Evolutionary conservation across 2,888 invertebrate species (phyloP).

Genomic region (Dyspetes luteomarginatus): DNA sequence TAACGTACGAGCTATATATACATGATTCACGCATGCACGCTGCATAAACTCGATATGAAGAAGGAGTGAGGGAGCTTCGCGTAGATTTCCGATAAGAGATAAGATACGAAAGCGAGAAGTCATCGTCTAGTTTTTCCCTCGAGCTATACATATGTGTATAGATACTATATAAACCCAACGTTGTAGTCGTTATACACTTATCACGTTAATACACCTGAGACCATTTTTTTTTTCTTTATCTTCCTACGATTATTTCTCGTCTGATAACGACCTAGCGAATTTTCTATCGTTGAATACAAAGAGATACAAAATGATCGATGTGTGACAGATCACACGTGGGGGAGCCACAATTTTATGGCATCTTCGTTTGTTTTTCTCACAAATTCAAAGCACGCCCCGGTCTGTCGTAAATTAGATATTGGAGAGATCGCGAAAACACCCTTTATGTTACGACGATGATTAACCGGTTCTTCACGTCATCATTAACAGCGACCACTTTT

Average conservation of each 20-base stretch:
- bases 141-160: neutral
- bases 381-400: neutral
- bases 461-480: constrained; percentile 32
- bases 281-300: constrained; percentile 1
- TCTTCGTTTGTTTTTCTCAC: neutral
- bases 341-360: neutral
- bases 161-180: neutral
- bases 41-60: neutral
- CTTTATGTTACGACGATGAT: constrained; percentile 7
- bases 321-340: constrained; percentile 35
- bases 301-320: constrained; percentile 3
- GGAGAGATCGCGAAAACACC: neutral
- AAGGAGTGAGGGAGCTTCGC: constrained; percentile 5
- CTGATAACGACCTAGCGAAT: neutral
- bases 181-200: neutral
- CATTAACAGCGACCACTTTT: constrained; percentile 17
- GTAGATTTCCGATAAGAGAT: constrained; percentile 73
- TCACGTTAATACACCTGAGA: neutral
- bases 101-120: constrained; percentile 61
- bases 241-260: neutral
- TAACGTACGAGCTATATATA: constrained; percentile 22
- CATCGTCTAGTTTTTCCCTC: constrained; percentile 41
- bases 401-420: constrained; percentile 18
- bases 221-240: neutral
- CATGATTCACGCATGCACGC: constrained; percentile 13